Evolutionary conservation across 2,888 invertebrate species (phyloP), one percentile per base, ranked within the genome.

Genomic region (Lasioglossum lativentre): DNA sequence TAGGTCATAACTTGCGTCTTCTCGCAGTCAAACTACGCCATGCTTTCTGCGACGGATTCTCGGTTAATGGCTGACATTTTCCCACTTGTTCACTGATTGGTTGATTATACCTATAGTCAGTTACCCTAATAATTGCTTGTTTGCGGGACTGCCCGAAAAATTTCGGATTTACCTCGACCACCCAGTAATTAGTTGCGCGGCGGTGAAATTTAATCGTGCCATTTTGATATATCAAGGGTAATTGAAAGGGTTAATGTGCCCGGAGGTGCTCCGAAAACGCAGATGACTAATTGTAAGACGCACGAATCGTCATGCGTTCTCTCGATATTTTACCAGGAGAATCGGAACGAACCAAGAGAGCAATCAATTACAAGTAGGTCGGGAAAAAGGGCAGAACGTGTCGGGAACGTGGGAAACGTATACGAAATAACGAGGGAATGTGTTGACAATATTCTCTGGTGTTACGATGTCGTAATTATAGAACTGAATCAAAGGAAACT

Each of bases 401-500:
- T 63, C 30, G 63, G 16, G 16, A 14, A 30, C 40, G 42, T 27
- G 5, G 52, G 56, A 12, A 81, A 59, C 38, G n/a, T 66, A 40
- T 66, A 30, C 30, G n/a, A 59, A 27, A 38, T 83, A 87, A 83
- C 68, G 63, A 59, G 72, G 78, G 56, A 71, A 82, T 83, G 75
- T 4, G 16, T 77, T n/a, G 68, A 66, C 73, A 70, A 38, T 38
- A 42, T 38, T 75, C 75, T 40, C 75, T 75, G 83, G 10, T 85
- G 79, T 82, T 71, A 83, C 72, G 75, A 79, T 81, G 68, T 88
- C 78, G 88, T 86, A 84, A 86, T 34, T 81, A 81, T 86, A 90
- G 85, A 90, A 89, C 80, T 84, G 87, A 90, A 90, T 89, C 90
- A 89, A 90, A 90, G 73, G 72, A 88, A 78, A 88, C 75, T 87